Conservation (phyloP, 1,140 invertebrate genomes). For the Lepidotrigona ventralis region DNA sequence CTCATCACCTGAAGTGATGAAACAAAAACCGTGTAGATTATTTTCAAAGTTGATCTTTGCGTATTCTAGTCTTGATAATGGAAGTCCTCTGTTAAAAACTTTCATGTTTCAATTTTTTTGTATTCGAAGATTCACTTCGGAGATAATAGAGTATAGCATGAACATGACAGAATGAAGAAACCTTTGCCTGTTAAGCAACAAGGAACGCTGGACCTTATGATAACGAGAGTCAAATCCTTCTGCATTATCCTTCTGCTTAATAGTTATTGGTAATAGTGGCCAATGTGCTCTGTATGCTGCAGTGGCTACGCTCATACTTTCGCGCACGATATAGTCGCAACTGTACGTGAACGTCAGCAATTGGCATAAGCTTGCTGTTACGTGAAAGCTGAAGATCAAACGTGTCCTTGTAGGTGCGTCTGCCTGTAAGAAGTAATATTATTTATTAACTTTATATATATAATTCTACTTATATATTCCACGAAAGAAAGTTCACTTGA, state of each 20-base stretch:
- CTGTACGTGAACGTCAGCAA: constrained; percentile 49
- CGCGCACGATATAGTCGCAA: constrained; percentile 37
- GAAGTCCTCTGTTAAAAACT: too few species aligned
- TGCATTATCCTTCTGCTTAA: constrained; percentile 34
- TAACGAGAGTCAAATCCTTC: constrained; percentile 42
- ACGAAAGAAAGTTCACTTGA: neutral
- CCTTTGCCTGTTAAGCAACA: constrained; percentile 51
- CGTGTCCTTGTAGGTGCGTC: neutral
- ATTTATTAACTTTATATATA: too few species aligned
- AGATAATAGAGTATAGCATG: too few species aligned
- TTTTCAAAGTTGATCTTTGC: too few species aligned
- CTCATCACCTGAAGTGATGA: too few species aligned
- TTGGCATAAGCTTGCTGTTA: constrained; percentile 24
- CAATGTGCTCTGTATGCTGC: constrained; percentile 28
- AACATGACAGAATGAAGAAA: constrained; percentile 52
- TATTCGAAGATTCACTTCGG: too few species aligned
- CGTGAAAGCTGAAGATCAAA: constrained; percentile 37
- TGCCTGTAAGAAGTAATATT: neutral
- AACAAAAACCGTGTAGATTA: too few species aligned
- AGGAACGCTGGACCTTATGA: constrained; percentile 44
- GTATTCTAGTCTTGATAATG: too few species aligned
- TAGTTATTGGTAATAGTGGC: neutral
- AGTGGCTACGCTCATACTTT: constrained; percentile 35
- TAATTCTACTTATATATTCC: neutral
- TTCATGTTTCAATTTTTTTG: too few species aligned